These are phyloP conservation scores for Scopus umbretta DNA, from an alignment of 2,113 vertebrate genomes.

Conservation along the genomic window DNA sequence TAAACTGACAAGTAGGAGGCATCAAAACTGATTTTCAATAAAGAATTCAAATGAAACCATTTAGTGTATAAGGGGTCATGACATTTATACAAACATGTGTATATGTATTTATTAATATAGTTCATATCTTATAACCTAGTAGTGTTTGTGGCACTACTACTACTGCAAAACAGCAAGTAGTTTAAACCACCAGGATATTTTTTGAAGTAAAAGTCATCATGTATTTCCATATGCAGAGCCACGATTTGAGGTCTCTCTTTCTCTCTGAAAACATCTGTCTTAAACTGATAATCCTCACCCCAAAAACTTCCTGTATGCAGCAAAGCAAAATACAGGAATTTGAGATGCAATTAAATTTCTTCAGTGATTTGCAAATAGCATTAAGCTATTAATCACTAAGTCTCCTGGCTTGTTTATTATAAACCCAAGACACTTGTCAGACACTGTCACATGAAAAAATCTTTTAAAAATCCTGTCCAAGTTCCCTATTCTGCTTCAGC, in stretches of 20 bases:
- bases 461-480: not conserved
- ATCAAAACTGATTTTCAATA: not conserved
- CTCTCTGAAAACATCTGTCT: not conserved
- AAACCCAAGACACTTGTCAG: not conserved
- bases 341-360: not conserved
- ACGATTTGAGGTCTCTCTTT: not conserved
- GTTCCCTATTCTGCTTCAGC: not conserved
- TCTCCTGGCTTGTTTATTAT: not conserved
- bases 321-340: not conserved
- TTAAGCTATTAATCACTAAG: not conserved
- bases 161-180: not conserved
- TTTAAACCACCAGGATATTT: not conserved
- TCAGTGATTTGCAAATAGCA: not conserved
- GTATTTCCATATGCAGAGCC: not conserved
- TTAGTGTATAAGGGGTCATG: not conserved
- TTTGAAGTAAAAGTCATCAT: not conserved
- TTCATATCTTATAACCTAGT: not conserved
- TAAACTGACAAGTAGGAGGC: not conserved
- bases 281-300: not conserved
- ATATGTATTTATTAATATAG: not conserved
- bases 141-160: not conserved
- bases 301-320: not conserved
- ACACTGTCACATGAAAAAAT: not conserved
- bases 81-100: not conserved
- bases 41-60: not conserved